These are phyloP conservation scores for Lamellibrachia satsuma DNA, from an alignment of 2,888 invertebrate species.

Conservation along the genomic window DNA sequence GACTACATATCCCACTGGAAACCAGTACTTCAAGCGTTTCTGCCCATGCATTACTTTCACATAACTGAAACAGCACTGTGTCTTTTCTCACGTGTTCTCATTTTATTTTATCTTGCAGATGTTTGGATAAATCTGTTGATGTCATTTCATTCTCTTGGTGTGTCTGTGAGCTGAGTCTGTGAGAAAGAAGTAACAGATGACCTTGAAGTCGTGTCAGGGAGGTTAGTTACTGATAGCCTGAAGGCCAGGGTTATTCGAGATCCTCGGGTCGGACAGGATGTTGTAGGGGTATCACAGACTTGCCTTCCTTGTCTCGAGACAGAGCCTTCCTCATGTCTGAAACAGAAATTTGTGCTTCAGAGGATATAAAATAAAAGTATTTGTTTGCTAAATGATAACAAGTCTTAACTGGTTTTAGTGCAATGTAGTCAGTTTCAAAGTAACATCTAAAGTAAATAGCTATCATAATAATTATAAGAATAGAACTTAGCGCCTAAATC, in stretches of 20 bases:
- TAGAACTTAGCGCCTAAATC: no score
- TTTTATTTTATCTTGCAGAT: no score
- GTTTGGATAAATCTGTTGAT: background rate
- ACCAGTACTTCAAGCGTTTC: background rate
- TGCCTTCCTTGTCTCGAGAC: constrained; percentile 88
- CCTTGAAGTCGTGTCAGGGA: background rate
- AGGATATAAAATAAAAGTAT: background rate
- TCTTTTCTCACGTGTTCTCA: no score
- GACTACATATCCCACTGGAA: background rate
- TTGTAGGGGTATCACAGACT: constrained; percentile 89
- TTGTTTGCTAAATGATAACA: background rate
- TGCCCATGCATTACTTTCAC: background rate
- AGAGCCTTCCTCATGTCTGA: constrained; percentile 98
- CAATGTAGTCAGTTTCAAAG: no score
- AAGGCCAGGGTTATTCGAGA: constrained; percentile 73
- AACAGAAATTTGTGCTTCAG: constrained; percentile 38
- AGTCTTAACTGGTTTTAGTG: no score
- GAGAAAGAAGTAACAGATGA: background rate
- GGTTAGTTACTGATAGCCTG: background rate
- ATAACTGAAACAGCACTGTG: no score
- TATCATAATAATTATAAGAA: no score
- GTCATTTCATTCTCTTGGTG: background rate
- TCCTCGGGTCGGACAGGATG: constrained; percentile 97
- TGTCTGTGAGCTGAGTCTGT: background rate
- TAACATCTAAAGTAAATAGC: no score